Evolutionary conservation across 2,888 invertebrate species (phyloP).

Genomic region (Coleophora deauratella): DNA sequence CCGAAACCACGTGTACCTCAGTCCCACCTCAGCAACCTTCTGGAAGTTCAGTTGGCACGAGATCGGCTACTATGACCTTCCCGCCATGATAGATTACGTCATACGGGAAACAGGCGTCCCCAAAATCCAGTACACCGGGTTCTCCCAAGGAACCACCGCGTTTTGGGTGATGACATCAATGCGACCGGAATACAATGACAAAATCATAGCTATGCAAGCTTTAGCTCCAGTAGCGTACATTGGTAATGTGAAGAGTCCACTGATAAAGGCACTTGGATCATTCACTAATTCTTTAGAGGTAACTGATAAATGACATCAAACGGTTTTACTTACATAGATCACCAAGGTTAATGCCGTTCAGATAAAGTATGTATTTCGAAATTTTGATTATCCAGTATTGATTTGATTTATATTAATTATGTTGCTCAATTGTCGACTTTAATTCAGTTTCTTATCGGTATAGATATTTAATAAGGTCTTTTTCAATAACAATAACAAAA

Average conservation of each 20-base stretch:
- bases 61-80: conserved; percentile 82
- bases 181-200: conserved; percentile 74
- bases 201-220: conserved; percentile 72
- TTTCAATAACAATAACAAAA: too few relatives aligned
- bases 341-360: too few relatives aligned
- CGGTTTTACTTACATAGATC: too few relatives aligned
- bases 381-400: too few relatives aligned
- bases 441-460: not conserved
- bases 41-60: conserved; percentile 82
- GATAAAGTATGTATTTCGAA: too few relatives aligned
- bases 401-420: too few relatives aligned
- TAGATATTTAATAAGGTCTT: too few relatives aligned
- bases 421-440: not conserved
- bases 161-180: conserved; percentile 76
- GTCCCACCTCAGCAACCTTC: conserved; percentile 44
- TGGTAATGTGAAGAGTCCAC: conserved; percentile 57
- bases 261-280: conserved; percentile 58
- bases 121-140: conserved; percentile 80
- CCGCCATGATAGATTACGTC: conserved; percentile 82
- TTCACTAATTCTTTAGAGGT: conserved; percentile 67
- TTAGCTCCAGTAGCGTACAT: conserved; percentile 76
- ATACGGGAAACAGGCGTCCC: conserved; percentile 65
- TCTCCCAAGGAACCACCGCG: conserved; percentile 80
- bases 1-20: conserved; percentile 68
- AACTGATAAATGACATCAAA: conserved; percentile 27